Percentiles rank a stretch among this genome's conserved stretches.
phyloP scores from a whole-genome alignment of 2,888 invertebrate genomes.

The Dinocampus coccinellae region DNA sequence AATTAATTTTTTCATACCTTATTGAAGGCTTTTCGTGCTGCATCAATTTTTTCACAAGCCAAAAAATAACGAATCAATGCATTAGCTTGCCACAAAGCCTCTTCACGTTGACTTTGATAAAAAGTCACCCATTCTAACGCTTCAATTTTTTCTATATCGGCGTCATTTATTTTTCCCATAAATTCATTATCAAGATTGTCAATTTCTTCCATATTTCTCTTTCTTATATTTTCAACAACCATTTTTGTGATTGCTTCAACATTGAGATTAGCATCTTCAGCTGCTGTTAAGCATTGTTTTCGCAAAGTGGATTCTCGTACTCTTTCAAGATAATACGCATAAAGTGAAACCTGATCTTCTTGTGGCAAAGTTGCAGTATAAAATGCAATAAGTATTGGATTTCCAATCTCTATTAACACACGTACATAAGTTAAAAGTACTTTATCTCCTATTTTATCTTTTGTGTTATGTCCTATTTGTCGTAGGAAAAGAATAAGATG shows the following conservation, averaged over 20 bases:
- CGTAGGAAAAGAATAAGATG: constrained; percentile 88
- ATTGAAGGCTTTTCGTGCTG: constrained; percentile 82
- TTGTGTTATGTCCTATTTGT: constrained; percentile 80
- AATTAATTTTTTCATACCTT: constrained; percentile 68
- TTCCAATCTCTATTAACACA: constrained; percentile 79
- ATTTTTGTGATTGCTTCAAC: constrained; percentile 86
- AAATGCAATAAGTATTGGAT: constrained; percentile 85
- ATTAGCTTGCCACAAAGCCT: constrained; percentile 90
- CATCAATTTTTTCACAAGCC: constrained; percentile 84
- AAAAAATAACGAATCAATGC: constrained; percentile 88
- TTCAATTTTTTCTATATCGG: constrained; percentile 80
- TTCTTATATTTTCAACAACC: constrained; percentile 84
- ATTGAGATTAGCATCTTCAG: constrained; percentile 82
- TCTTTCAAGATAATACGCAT: constrained; percentile 79
- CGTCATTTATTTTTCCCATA: constrained; percentile 75
- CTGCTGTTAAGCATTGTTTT: constrained; percentile 78
- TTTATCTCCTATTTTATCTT: constrained; percentile 80
- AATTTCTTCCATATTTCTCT: constrained; percentile 63
- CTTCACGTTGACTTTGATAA: constrained; percentile 81
- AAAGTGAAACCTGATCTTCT: constrained; percentile 72
- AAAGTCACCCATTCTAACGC: constrained; percentile 91
- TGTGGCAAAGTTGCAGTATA: constrained; percentile 86
- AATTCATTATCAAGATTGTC: constrained; percentile 54
- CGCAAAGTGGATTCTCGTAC: constrained; percentile 78
- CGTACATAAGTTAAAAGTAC: constrained; percentile 82